phyloP scores from a whole-genome alignment of 2,888 invertebrate species.

The Melieria picta region DNA sequence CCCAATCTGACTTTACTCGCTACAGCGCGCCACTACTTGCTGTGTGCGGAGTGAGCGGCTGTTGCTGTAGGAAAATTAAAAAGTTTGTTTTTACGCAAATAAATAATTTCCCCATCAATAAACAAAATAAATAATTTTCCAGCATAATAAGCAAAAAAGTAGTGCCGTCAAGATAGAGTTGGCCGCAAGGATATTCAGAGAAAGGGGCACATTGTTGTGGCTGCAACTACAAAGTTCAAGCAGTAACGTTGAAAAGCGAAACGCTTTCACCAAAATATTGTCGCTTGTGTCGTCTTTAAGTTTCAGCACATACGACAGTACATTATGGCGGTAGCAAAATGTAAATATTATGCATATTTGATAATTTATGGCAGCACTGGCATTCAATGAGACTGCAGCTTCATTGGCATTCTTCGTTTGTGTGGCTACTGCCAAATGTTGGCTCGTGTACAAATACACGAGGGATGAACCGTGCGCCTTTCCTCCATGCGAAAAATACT shows the following conservation, averaged over 20 bases:
- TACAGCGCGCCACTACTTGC: too few species aligned
- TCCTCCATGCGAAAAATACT: slow-evolving; percentile 14
- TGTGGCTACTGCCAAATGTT: neutral
- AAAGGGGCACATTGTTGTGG: too few species aligned
- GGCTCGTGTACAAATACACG: neutral
- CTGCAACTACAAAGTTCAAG: too few species aligned
- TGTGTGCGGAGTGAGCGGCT: too few species aligned
- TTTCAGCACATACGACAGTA: too few species aligned
- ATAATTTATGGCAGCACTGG: slow-evolving; percentile 63
- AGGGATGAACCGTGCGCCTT: neutral
- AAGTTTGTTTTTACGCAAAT: slow-evolving; percentile 48
- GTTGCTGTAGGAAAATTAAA: slow-evolving; percentile 39
- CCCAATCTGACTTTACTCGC: too few species aligned
- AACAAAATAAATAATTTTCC: slow-evolving; percentile 56
- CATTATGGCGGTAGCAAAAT: slow-evolving; percentile 37
- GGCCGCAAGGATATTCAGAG: too few species aligned
- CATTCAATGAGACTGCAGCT: slow-evolving; percentile 49
- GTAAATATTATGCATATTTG: slow-evolving; percentile 59
- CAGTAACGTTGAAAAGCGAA: too few species aligned
- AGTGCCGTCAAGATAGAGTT: too few species aligned
- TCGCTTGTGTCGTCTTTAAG: too few species aligned
- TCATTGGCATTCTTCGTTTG: slow-evolving; percentile 1
- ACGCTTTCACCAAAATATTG: too few species aligned
- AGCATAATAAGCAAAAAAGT: too few species aligned
- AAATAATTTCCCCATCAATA: slow-evolving; percentile 62